Conservation (phyloP, 1,140 invertebrate species). For the Drosophila equinoxialis region DNA sequence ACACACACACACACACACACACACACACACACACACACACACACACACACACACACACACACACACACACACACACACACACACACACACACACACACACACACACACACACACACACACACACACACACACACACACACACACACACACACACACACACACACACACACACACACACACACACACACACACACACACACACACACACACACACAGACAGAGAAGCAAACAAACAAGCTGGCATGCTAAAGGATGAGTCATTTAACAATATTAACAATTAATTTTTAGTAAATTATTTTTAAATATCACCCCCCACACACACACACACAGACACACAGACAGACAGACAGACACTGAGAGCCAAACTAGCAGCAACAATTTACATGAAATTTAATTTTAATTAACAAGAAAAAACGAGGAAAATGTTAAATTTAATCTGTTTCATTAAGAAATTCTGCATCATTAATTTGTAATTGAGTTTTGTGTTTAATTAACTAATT, state of each 20-base stretch:
- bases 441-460: background rate
- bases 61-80: slow-evolving; percentile 35
- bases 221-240: slow-evolving; percentile 26
- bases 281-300: slow-evolving; percentile 75
- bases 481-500: slow-evolving; percentile 19
- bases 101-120: slow-evolving; percentile 35
- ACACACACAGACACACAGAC: slow-evolving; percentile 4
- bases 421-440: slow-evolving; percentile 6
- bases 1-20: slow-evolving; percentile 38
- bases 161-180: slow-evolving; percentile 36
- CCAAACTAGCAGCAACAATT: slow-evolving; percentile 22
- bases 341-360: slow-evolving; percentile 24
- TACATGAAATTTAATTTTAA: slow-evolving; percentile 36
- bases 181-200: slow-evolving; percentile 36
- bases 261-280: slow-evolving; percentile 28
- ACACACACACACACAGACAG: slow-evolving; percentile 35
- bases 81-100: slow-evolving; percentile 36
- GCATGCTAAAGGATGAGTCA: slow-evolving; percentile 26
- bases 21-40: slow-evolving; percentile 32
- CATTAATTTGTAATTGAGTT: slow-evolving; percentile 13
- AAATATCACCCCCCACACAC: slow-evolving; percentile 33
- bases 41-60: slow-evolving; percentile 36
- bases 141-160: slow-evolving; percentile 35
- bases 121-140: slow-evolving; percentile 38
- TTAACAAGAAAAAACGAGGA: background rate